These are phyloP conservation scores for Polietes domitor DNA, from an alignment of 2,888 invertebrate species.

Conservation along the genomic window DNA sequence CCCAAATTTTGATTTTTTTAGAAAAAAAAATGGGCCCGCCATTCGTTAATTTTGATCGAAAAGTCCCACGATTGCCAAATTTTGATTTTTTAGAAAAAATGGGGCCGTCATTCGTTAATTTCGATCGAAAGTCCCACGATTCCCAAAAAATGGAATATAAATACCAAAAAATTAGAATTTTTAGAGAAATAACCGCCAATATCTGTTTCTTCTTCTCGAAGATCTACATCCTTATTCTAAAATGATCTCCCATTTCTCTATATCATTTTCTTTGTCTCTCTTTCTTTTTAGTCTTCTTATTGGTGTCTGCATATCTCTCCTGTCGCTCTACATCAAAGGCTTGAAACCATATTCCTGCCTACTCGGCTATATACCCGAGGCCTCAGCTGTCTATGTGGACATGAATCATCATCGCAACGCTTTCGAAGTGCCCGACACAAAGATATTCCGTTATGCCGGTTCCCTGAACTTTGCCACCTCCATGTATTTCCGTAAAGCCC, in stretches of 20 bases:
- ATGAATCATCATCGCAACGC: constrained; percentile 84
- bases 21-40: too few relatives aligned
- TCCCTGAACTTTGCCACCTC: constrained; percentile 86
- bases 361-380: constrained; percentile 84
- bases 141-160: too few relatives aligned
- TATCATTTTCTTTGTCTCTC: constrained; percentile 19
- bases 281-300: constrained; percentile 80
- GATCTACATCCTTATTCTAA: too few relatives aligned
- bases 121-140: too few relatives aligned
- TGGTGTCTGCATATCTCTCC: constrained; percentile 86
- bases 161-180: too few relatives aligned
- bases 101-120: too few relatives aligned
- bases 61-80: too few relatives aligned
- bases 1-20: too few relatives aligned
- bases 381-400: constrained; percentile 86
- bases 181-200: too few relatives aligned
- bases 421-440: constrained; percentile 84
- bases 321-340: constrained; percentile 86
- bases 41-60: too few relatives aligned
- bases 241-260: background rate
- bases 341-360: constrained; percentile 84
- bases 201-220: too few relatives aligned
- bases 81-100: too few relatives aligned
- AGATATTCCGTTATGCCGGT: constrained; percentile 87
- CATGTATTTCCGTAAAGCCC: constrained; percentile 82